phyloP scores from a whole-genome alignment of 30 jellyfish, hydroid and myxozoan species.

The Hydra vulgaris region DNA sequence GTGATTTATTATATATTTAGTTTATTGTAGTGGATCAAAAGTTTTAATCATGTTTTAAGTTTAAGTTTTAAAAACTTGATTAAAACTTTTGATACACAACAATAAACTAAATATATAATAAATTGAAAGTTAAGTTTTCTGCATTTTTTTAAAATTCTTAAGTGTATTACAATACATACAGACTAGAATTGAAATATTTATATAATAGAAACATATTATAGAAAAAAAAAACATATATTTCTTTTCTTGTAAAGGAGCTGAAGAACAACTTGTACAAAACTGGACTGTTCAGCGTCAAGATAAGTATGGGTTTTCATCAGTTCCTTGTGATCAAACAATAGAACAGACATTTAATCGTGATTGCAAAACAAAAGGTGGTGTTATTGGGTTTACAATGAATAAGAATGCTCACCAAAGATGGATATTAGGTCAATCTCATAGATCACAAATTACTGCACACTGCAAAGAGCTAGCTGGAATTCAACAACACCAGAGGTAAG shows the following conservation, averaged over 20 bases:
- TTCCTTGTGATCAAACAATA: constrained; percentile 51
- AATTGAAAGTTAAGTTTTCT: neutral
- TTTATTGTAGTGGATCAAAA: neutral
- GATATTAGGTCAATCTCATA: constrained; percentile 45
- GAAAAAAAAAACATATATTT: neutral
- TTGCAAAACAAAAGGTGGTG: constrained; percentile 53
- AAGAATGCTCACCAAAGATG: constrained; percentile 46
- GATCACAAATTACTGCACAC: constrained; percentile 39
- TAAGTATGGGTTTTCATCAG: constrained; percentile 38
- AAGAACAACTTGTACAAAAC: constrained; percentile 12
- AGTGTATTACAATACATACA: neutral
- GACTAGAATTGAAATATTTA: neutral
- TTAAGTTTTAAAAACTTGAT: too few species aligned
- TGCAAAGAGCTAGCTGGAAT: constrained; percentile 43
- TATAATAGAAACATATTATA: neutral
- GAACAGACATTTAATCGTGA: constrained; percentile 61
- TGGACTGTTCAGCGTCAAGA: constrained; percentile 59
- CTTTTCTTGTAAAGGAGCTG: constrained; percentile 20
- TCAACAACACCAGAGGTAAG: constrained; percentile 29
- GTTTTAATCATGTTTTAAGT: neutral
- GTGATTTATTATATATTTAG: neutral
- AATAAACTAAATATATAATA: too few species aligned
- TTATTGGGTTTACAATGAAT: constrained; percentile 54
- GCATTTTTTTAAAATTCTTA: neutral
- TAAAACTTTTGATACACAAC: too few species aligned